Evolutionary conservation across 1,140 invertebrate genomes (phyloP).

Genomic region (Ceratitis capitata): DNA sequence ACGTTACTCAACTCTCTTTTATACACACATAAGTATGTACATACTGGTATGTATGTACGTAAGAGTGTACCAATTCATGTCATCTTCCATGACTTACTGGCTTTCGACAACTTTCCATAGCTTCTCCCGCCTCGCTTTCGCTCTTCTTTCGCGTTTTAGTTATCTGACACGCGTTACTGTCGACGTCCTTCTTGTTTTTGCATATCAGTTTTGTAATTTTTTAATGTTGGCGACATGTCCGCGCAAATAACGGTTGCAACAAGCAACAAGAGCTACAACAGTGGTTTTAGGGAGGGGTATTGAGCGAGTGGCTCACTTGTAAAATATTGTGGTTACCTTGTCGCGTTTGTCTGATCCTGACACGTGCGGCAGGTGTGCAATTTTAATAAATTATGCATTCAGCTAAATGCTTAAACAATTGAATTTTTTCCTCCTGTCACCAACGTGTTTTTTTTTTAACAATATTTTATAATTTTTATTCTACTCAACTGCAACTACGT

Average conservation of each 20-base stretch:
- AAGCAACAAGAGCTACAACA: neutral
- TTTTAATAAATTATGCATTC: constrained; percentile 46
- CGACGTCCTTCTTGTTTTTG: neutral
- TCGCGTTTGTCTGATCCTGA: constrained; percentile 4
- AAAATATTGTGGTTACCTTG: constrained; percentile 7
- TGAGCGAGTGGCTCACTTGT: neutral
- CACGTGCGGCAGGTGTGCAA: constrained; percentile 41
- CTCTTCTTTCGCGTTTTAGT: neutral
- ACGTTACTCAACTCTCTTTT: neutral
- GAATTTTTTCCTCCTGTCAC: constrained; percentile 35
- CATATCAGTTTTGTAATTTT: constrained; percentile 46
- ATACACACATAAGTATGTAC: neutral
- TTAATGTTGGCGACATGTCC: constrained; percentile 43
- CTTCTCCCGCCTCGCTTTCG: neutral
- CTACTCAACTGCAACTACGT: neutral
- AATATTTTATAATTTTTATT: neutral
- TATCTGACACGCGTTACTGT: neutral
- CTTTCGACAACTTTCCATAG: neutral
- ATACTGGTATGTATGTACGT: too few species aligned
- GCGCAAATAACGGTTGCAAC: neutral
- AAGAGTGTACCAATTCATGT: neutral
- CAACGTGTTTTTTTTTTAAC: neutral
- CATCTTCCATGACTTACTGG: neutral
- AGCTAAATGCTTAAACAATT: constrained; percentile 47
- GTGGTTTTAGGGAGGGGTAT: neutral